These are phyloP conservation scores for Rosalia funebris DNA, from an alignment of 2,888 invertebrate species.

Conservation along the genomic window DNA sequence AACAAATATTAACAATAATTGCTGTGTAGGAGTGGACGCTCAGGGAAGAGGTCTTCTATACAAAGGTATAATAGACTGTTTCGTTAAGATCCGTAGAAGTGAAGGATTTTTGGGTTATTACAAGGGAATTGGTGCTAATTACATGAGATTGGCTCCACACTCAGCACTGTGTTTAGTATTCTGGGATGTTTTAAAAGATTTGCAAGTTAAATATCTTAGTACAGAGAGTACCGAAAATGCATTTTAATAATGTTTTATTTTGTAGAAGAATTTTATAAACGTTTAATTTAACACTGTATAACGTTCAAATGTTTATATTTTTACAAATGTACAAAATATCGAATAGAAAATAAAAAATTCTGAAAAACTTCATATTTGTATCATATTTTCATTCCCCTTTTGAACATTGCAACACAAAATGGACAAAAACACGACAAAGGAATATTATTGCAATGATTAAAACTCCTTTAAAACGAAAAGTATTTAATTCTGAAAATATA, in stretches of 20 bases:
- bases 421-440: too few species aligned
- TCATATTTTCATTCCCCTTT: too few species aligned
- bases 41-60: conserved; percentile 74
- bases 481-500: background rate
- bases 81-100: conserved; percentile 76
- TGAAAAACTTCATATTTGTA: too few species aligned
- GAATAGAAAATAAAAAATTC: background rate
- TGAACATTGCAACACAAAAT: too few species aligned
- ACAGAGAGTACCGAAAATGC: too few species aligned
- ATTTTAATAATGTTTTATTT: conserved; percentile 17
- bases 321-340: conserved; percentile 6
- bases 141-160: conserved; percentile 89
- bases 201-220: conserved; percentile 46
- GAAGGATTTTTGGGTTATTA: conserved; percentile 87
- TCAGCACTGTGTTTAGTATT: conserved; percentile 87
- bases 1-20: background rate
- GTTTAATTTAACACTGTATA: conserved; percentile 8
- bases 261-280: conserved; percentile 19
- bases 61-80: conserved; percentile 78
- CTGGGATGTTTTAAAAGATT: conserved; percentile 72
- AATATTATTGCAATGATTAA: too few species aligned
- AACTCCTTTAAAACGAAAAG: too few species aligned
- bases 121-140: conserved; percentile 90
- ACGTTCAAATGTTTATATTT: conserved; percentile 15
- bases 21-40: conserved; percentile 69